Percentiles rank a stretch among this genome's conserved stretches.
These are phyloP conservation scores for Hydra vulgaris DNA, from an alignment of 30 jellyfish, hydroid and myxozoan species.

Conservation along the genomic window DNA sequence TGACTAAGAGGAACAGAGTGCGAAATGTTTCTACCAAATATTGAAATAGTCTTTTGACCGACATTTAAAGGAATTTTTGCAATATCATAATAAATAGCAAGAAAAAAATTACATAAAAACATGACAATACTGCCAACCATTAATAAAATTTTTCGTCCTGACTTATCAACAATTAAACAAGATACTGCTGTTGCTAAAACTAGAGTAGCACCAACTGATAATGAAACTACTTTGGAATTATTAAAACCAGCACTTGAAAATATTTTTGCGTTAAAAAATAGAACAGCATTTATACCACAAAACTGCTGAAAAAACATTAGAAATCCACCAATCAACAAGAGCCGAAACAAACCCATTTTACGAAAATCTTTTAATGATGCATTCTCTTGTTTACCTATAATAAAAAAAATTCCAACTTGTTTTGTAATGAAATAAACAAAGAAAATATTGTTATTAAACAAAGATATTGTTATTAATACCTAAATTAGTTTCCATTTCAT, in stretches of 20 bases:
- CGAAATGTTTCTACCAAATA: conserved; percentile 27
- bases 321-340: conserved; percentile 52
- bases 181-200: conserved; percentile 74
- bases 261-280: conserved; percentile 56
- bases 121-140: conserved; percentile 82
- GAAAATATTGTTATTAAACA: no score
- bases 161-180: conserved; percentile 75
- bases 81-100: conserved; percentile 76
- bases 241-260: conserved; percentile 62
- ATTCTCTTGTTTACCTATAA: conserved; percentile 73
- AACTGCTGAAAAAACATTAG: conserved; percentile 91
- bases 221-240: conserved; percentile 54
- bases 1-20: conserved; percentile 49
- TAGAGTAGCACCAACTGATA: conserved; percentile 56
- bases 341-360: conserved; percentile 51
- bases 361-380: conserved; percentile 47
- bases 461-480: conserved; percentile 26
- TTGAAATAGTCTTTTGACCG: conserved; percentile 17
- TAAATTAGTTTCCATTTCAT: conserved; percentile 85
- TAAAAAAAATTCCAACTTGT: no score
- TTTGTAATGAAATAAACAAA: not conserved
- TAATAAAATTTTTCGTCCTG: conserved; percentile 77
- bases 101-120: conserved; percentile 49
- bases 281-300: conserved; percentile 83
- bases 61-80: conserved; percentile 21